These are phyloP conservation scores for Muscidifurax raptorellus DNA, from an alignment of 1,140 invertebrate species.

Conservation along the genomic window DNA sequence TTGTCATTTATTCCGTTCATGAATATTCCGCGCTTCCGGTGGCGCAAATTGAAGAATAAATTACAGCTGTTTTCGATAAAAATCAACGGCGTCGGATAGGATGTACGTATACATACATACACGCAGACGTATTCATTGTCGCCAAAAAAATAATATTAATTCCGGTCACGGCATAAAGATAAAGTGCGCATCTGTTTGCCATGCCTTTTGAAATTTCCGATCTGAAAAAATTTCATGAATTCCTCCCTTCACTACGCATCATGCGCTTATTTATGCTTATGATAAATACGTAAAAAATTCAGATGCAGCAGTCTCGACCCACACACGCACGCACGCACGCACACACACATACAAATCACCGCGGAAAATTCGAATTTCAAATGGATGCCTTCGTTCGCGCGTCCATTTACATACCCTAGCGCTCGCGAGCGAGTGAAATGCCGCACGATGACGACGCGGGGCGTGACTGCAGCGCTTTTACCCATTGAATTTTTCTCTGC, in stretches of 20 bases:
- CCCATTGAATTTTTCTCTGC: conserved; percentile 13
- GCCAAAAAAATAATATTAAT: neutral
- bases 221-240: conserved; percentile 1
- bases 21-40: neutral
- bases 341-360: conserved; percentile 29
- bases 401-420: conserved; percentile 28
- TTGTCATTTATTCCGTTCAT: neutral
- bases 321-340: neutral
- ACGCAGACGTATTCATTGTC: neutral
- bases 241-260: neutral
- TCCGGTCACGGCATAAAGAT: neutral
- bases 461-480: conserved; percentile 25
- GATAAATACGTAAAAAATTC: conserved; percentile 21
- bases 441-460: neutral
- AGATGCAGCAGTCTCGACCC: neutral
- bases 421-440: neutral
- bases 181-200: neutral
- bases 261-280: conserved; percentile 11
- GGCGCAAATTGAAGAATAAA: neutral
- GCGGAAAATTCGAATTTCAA: conserved; percentile 41
- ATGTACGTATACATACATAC: too few relatives aligned
- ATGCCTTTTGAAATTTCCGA: neutral
- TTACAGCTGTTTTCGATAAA: neutral
- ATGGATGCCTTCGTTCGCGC: conserved; percentile 10
- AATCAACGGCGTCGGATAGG: conserved; percentile 3